A percentile compares a stretch with the other conserved stretches of the same genome.
Evolutionary conservation across 2,797 vertebrate species (phyloP).

Genomic region (Lepilemur ruficaudatus): DNA sequence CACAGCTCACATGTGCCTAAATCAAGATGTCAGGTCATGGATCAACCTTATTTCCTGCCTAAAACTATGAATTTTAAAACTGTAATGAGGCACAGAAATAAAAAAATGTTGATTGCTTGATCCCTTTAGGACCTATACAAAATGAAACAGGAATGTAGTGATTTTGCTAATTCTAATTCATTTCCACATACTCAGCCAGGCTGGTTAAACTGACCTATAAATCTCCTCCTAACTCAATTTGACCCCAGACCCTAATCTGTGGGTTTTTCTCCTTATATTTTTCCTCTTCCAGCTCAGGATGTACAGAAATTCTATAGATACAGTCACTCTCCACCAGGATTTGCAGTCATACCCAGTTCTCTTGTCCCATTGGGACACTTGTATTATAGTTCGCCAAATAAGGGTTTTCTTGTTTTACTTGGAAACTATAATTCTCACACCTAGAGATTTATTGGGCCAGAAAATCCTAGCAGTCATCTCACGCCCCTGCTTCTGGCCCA

Average conservation of each 20-base stretch:
- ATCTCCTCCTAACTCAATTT: not conserved
- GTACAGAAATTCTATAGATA: not conserved
- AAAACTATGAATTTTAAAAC: slow-evolving; percentile 4
- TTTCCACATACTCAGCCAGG: not conserved
- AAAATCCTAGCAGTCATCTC: not conserved
- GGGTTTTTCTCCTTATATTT: not conserved
- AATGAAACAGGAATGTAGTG: not conserved
- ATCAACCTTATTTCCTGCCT: not conserved
- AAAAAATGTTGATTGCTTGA: not conserved
- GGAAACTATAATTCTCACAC: not conserved
- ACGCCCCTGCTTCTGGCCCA: not conserved
- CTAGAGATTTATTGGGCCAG: not conserved
- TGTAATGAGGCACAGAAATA: not conserved
- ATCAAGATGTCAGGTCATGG: not conserved
- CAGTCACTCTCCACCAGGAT: not conserved
- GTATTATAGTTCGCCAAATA: not conserved
- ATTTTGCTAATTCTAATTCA: not conserved
- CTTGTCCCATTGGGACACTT: not conserved
- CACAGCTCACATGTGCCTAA: not conserved
- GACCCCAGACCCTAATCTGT: not conserved
- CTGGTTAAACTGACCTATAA: not conserved
- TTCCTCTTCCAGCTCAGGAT: not conserved
- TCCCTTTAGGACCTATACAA: not conserved
- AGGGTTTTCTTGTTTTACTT: not conserved
- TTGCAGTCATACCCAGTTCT: not conserved